Evolutionary conservation across 2,888 invertebrate genomes (phyloP).

Genomic region (Strigamia crassipes): DNA sequence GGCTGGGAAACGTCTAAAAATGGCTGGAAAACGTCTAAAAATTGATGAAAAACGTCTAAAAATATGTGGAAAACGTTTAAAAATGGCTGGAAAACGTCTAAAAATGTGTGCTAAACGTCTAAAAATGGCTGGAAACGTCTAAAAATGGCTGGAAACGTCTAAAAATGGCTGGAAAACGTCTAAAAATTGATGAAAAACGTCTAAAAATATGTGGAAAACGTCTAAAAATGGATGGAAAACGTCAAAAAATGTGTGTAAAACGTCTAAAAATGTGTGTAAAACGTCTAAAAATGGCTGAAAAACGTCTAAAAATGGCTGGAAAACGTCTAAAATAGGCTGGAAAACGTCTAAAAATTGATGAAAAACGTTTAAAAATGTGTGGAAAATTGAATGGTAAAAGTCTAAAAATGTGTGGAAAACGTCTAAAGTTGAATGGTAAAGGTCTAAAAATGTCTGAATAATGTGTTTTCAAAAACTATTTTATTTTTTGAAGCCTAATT

Average conservation of each 20-base stretch:
- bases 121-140: background rate
- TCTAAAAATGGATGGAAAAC: background rate
- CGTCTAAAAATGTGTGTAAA: background rate
- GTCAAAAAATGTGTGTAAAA: background rate
- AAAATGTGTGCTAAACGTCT: background rate
- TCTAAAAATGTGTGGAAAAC: background rate
- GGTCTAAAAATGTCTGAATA: background rate
- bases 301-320: background rate
- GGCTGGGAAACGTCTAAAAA: background rate
- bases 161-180: no score
- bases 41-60: background rate
- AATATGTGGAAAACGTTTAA: background rate
- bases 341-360: background rate
- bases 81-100: background rate
- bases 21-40: background rate
- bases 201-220: background rate
- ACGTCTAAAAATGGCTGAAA: background rate
- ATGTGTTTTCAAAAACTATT: background rate
- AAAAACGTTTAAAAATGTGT: background rate
- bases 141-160: no score
- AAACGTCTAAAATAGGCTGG: background rate
- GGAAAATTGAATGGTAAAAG: background rate
- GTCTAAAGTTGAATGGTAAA: background rate
- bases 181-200: background rate
- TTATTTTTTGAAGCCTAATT: background rate